Conservation (phyloP, 1,140 invertebrate genomes). For the Acromyrmex heyeri region DNA sequence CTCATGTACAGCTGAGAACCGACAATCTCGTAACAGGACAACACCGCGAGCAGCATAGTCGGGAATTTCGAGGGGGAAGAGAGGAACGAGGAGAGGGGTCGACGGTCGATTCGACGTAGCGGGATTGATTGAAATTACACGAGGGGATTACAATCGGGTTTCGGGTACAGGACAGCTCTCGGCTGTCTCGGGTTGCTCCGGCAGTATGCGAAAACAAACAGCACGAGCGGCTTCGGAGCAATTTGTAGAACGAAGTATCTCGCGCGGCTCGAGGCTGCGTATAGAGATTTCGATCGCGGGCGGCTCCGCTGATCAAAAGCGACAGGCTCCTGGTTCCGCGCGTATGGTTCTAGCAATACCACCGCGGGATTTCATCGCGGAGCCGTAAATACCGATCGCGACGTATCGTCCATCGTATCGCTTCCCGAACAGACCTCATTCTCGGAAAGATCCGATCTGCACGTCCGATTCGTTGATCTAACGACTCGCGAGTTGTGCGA, state of each 20-base stretch:
- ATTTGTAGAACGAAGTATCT: constrained; percentile 52
- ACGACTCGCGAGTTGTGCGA: constrained; percentile 38
- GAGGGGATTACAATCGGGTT: constrained; percentile 30
- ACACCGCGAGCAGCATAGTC: constrained; percentile 37
- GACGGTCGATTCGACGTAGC: not conserved
- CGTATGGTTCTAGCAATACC: constrained; percentile 42
- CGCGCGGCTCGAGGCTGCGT: constrained; percentile 42
- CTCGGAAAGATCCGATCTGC: constrained; percentile 55
- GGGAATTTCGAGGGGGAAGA: constrained; percentile 28
- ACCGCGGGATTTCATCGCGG: constrained; percentile 45
- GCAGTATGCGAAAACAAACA: constrained; percentile 51
- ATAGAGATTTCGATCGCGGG: constrained; percentile 49
- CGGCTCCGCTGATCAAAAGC: constrained; percentile 51
- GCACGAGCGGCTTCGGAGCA: constrained; percentile 14
- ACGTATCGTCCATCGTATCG: constrained; percentile 49
- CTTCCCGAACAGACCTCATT: constrained; percentile 22
- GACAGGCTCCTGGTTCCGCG: constrained; percentile 51
- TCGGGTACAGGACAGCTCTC: constrained; percentile 28
- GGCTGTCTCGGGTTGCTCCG: not conserved
- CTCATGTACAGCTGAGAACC: constrained; percentile 31
- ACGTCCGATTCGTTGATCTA: constrained; percentile 31
- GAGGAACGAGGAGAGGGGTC: not conserved
- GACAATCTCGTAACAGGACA: constrained; percentile 35
- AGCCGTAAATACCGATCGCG: constrained; percentile 54
- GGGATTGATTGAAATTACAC: constrained; percentile 55